Evolutionary conservation across 2,888 invertebrate species (phyloP), one percentile per base, ranked within the genome.

Genomic region (Dyspetes luteomarginatus): DNA sequence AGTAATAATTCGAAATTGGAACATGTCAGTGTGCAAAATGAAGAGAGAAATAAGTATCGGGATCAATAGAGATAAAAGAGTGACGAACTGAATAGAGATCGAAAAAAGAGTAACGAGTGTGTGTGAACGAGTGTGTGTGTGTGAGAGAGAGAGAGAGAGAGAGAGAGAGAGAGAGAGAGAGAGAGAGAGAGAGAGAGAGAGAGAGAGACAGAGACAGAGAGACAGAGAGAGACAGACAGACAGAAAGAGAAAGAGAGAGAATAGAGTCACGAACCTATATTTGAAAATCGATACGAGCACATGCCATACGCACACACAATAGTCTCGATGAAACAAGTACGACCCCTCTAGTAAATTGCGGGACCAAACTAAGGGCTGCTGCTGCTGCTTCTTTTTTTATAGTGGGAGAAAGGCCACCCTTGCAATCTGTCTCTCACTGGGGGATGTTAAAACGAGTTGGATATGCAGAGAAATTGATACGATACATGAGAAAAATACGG

Each of bases 271-370:
- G 28, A 43, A 15, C 26, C 45, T 55, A 52, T 30, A 30, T 74
- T 74, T 28, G 65, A 74, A 74, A 74, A 74, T 74, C 73, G 65
- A 74, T 74, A 74, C 52, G 15, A 36, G 50, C 26, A n/a, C 7
- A 48, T 45, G 15, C 30, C 1, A 43, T 3, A 28, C 48, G 19
- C 17, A 24, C 67, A 22, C 12, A 28, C 9, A 17, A n/a, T 26
- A 62, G 19, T 52, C 17, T 12, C 43, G 73, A 64, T 55, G 64
- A 64, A 73, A 73, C 55, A 64, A 72, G 48, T 12, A 2, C 45
- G 26, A n/a, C 30, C 4, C 43, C 7, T 24, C 43, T 52, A 24
- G 52, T 19, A 12, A 43, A 43, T 7, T 12, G 55, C 64, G 55
- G 43, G 19, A 45, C 19, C 55, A 7, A 15, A 48, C 17, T 17